Evolutionary conservation across 2,888 invertebrate genomes (phyloP).

Genomic region (Drosophila percnosoma): DNA sequence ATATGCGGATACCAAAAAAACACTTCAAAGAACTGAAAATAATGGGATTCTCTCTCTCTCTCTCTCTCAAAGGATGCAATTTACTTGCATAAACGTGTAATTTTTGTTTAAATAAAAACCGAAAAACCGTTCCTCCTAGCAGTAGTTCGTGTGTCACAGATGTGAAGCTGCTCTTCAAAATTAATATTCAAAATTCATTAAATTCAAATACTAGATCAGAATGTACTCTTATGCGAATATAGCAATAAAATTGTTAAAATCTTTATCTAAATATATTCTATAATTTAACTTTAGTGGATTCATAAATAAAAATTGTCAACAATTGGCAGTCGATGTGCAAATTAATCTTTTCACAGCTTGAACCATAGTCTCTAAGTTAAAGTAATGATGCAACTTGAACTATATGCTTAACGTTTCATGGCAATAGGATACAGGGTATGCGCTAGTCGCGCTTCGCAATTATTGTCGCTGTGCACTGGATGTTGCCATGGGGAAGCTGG

Average conservation of each 20-base stretch:
- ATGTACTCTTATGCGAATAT: too few species aligned
- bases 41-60: background rate
- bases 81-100: background rate
- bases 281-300: too few species aligned
- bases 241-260: too few species aligned
- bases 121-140: background rate
- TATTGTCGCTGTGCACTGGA: conserved; percentile 27
- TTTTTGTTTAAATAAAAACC: background rate
- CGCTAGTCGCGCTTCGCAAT: background rate
- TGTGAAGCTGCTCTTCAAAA: background rate
- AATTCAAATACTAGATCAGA: background rate
- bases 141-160: background rate
- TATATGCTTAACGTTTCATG: background rate
- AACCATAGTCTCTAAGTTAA: background rate
- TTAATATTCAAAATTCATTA: background rate
- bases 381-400: background rate
- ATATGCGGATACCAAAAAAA: background rate
- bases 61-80: background rate
- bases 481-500: conserved; percentile 45
- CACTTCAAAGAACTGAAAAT: background rate
- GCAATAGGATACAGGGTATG: conserved; percentile 9
- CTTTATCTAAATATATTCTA: too few species aligned
- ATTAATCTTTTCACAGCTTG: background rate
- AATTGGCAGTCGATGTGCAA: background rate
- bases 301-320: background rate